Base-by-base conservation (phyloP, 2,888 invertebrate species). In the Podotricha telesiphe region DNA sequence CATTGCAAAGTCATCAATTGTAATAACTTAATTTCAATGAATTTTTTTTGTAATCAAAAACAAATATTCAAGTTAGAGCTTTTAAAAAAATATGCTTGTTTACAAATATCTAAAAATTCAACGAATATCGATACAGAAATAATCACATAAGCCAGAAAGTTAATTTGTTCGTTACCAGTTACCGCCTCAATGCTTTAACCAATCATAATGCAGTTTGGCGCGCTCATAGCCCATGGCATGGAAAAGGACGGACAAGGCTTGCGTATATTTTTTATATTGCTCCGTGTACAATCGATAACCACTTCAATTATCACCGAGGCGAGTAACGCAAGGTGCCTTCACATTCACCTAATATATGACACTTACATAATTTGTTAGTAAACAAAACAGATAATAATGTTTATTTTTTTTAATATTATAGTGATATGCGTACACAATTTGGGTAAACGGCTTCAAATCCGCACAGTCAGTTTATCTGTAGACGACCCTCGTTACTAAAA, bases 171-270 rank as follows among this genome's bases (percentile, higher is more conserved):
- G 53, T 53, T 53, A 53, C 28, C 28, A 34, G 8, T 34, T 53
- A 34, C 28, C n/a, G 53, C 53, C 2, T 53, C 53, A 34, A 8
- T n/a, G 53, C 28, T 53, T n/a, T 53, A 53, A 53, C 53, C 53
- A 53, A 53, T 47, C 17, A 17, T 53, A 53, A 53, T 34, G 2
- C n/a, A 34, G 53, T 53, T 53, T 53, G n/a, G 28, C 28, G n/a
- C 53, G 53, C 28, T 4, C 10, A 28, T 34, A 28, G 28, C 34
- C 53, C 28, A n/a, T 53, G n/a, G n/a, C 53, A 28, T 15, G n/a
- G 28, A 34, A 53, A 47, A 47, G 7, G 17, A 8, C 10, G 47
- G 0, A 8, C 17, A 47, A 1, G 0, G 17, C 47, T 8, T 47
- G 45, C n/a, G 45, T 45, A 4, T 45, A 51, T 8, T 19, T 48